Evolutionary conservation across 2,888 invertebrate species (phyloP).

Genomic region (Eilema caniola): DNA sequence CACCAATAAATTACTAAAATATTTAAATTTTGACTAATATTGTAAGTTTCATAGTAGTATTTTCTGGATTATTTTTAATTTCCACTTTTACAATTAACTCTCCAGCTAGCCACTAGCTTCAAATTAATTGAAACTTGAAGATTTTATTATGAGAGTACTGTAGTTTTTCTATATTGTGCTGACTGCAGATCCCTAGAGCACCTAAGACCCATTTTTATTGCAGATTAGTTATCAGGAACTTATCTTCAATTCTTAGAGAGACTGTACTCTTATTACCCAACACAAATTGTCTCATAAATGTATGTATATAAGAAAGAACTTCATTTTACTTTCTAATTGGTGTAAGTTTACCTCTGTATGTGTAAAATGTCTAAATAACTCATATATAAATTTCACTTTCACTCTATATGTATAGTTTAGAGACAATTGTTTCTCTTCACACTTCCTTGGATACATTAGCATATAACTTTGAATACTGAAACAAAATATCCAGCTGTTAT

Average conservation of each 20-base stretch:
- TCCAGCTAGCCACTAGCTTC: too few relatives aligned
- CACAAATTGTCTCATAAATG: background rate
- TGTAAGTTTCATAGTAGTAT: too few relatives aligned
- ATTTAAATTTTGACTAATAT: too few relatives aligned
- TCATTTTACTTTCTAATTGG: slow-evolving; percentile 1
- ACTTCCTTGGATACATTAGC: slow-evolving; percentile 1
- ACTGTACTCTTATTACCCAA: background rate
- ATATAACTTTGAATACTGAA: background rate
- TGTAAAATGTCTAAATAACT: background rate
- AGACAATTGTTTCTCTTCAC: slow-evolving; percentile 4
- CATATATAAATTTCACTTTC: background rate
- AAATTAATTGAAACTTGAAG: too few relatives aligned
- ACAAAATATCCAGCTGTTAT: background rate
- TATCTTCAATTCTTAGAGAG: background rate
- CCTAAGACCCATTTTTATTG: too few relatives aligned
- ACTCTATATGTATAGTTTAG: background rate
- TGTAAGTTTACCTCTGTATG: background rate
- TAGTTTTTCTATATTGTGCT: too few relatives aligned
- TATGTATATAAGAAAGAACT: background rate
- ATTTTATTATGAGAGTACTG: too few relatives aligned
- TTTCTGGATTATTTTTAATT: too few relatives aligned
- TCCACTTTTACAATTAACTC: too few relatives aligned
- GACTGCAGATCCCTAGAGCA: too few relatives aligned
- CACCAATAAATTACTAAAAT: too few relatives aligned
- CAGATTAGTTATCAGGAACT: too few relatives aligned